Evolutionary conservation across 2,113 vertebrate species (phyloP).

Genomic region (Sinocyclocheilus grahami): DNA sequence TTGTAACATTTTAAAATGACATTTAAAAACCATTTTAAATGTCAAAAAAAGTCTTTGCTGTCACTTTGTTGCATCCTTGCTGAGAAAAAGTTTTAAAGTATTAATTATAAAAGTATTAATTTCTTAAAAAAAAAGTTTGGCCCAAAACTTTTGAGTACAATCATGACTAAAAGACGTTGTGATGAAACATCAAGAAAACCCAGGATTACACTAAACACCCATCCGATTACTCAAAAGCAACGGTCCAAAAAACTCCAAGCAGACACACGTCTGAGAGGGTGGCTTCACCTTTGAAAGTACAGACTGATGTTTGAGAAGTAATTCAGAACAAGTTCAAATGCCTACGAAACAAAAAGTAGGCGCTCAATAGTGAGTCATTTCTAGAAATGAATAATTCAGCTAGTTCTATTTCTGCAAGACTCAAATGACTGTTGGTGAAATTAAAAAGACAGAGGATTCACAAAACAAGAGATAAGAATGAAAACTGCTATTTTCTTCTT

Average conservation of each 20-base stretch:
- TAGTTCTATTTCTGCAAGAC: not conserved
- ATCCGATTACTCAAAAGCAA: not conserved
- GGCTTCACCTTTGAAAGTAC: not conserved
- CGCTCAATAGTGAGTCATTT: not conserved
- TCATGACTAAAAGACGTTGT: too few species aligned
- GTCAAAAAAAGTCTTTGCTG: too few species aligned
- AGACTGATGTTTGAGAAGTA: not conserved
- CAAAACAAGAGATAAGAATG: not conserved
- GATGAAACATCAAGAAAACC: too few species aligned
- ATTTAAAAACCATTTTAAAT: too few species aligned
- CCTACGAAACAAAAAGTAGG: slow-evolving; percentile 7
- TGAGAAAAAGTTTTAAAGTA: too few species aligned
- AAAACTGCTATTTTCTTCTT: not conserved
- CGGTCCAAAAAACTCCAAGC: not conserved
- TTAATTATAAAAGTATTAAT: too few species aligned
- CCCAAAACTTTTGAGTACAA: too few species aligned
- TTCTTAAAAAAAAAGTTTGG: too few species aligned
- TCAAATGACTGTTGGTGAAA: not conserved
- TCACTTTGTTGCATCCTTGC: too few species aligned
- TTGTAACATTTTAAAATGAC: too few species aligned
- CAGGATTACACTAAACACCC: not conserved
- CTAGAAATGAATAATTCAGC: slow-evolving; percentile 10
- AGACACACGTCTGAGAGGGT: not conserved
- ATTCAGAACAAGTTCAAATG: not conserved
- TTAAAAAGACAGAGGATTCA: not conserved